Evolutionary conservation across 2,888 invertebrate genomes (phyloP), one percentile per base, ranked within the genome.

Genomic region (Adela reaumurella): DNA sequence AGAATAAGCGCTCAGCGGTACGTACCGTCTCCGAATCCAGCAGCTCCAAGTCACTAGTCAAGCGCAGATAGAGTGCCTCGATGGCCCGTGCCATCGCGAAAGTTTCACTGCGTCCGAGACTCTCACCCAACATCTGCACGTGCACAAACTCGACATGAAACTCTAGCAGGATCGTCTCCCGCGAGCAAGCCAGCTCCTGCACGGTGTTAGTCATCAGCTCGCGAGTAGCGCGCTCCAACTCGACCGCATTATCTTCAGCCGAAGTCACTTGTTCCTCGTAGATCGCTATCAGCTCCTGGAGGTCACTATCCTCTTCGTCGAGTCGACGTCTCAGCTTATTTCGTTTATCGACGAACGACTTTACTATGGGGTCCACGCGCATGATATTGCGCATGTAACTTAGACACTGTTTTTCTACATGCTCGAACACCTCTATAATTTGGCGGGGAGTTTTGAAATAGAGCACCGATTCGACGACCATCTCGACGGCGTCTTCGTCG

Each of bases 361-460:
- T 35, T 14, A 35, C 3, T 3, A 35, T 4, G 3, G 35, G 8
- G 14, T 8, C 35, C 35, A 35, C 14, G 3, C n/a, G 35, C 6
- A 11, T 35, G 35, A 3, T 14, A 14, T 11, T 59, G 51, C 58
- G 50, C 57, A 64, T 57, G 28, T 63, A 63, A 49, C 60, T 60
- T 14, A 61, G 51, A 43, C 63, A 62, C 51, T 62, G 61, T 8
- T 52, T 51, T 17, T 58, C 51, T 8, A 59, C 20, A 10, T 52
- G 35, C 4, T 60, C 56, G 19, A 58, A 61, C 18, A 59, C 45
- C 3, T 45, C n/a, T 17, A 57, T 51, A 24, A 63, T 45, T 49
- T 61, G 53, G 19, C 46, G 49, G 11, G 63, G 61, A 47, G 51
- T 50, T 35, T 51, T 57, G 20, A 63, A 64, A 51, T 56, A 63